These are phyloP conservation scores for Helobdella robusta DNA, from an alignment of 2,888 invertebrate species.

Conservation along the genomic window DNA sequence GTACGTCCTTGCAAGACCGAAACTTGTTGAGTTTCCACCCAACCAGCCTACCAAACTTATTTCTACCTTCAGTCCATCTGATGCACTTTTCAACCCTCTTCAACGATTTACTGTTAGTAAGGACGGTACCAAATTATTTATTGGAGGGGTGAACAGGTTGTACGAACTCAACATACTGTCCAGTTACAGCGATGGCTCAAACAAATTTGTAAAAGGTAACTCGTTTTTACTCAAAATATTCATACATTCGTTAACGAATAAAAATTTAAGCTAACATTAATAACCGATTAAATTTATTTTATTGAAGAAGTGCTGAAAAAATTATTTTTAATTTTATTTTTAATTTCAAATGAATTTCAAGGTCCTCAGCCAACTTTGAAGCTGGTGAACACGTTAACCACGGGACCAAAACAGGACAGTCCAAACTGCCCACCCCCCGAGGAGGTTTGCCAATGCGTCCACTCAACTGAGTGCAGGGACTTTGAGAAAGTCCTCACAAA, in stretches of 20 bases:
- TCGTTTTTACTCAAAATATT: too few relatives aligned
- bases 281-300: too few relatives aligned
- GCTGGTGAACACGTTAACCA: background rate
- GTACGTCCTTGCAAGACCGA: too few relatives aligned
- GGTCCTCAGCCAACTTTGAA: too few relatives aligned
- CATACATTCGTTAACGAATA: too few relatives aligned
- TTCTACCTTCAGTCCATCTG: conserved; percentile 2
- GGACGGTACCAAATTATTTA: background rate
- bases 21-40: too few relatives aligned
- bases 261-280: too few relatives aligned
- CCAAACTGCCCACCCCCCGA: conserved; percentile 22
- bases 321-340: too few relatives aligned
- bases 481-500: conserved; percentile 15
- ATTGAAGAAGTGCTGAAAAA: too few relatives aligned
- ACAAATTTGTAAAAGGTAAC: too few relatives aligned
- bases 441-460: conserved; percentile 12
- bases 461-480: conserved; percentile 17
- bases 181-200: too few relatives aligned
- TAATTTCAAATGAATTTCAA: too few relatives aligned
- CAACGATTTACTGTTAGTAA: background rate
- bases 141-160: conserved; percentile 1
- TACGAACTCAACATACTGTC: background rate
- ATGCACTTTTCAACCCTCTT: background rate
- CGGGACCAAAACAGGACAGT: conserved; percentile 20
- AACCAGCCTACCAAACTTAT: background rate